Percentiles rank a stretch among this genome's conserved stretches.
Evolutionary conservation across 2,888 invertebrate species (phyloP).

Genomic region (Xanthorhoe spadicearia): DNA sequence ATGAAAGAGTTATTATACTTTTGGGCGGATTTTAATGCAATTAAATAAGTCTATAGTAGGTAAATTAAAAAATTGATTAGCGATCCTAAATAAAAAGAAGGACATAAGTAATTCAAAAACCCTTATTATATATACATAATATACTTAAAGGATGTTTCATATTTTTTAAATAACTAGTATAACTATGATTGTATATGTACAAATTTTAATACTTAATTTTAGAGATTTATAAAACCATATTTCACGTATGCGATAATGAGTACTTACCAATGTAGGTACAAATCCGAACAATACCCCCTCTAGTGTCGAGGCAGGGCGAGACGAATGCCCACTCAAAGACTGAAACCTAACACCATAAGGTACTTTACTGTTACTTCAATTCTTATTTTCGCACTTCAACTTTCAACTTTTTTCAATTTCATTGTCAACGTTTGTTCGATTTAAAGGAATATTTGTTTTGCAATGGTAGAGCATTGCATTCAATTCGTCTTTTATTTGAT

Average conservation of each 20-base stretch:
- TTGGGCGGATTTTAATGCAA: too few relatives aligned
- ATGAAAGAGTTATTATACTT: too few relatives aligned
- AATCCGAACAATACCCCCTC: constrained; percentile 40
- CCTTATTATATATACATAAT: too few relatives aligned
- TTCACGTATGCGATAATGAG: constrained; percentile 33
- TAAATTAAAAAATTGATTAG: too few relatives aligned
- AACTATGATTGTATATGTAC: not conserved
- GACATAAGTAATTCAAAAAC: too few relatives aligned
- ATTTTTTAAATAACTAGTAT: too few relatives aligned
- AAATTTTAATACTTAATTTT: not conserved
- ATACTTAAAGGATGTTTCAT: too few relatives aligned
- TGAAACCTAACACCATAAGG: constrained; percentile 58
- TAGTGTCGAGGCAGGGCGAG: constrained; percentile 46
- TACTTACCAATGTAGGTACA: constrained; percentile 2
- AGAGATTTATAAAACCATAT: constrained; percentile 8
- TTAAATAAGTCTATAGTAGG: too few relatives aligned
- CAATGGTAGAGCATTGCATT: constrained; percentile 45
- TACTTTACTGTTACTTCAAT: constrained; percentile 54
- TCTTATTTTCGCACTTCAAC: constrained; percentile 63
- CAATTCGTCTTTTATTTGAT: not conserved
- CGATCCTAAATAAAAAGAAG: too few relatives aligned
- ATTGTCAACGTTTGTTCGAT: constrained; percentile 60
- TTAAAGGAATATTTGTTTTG: constrained; percentile 53
- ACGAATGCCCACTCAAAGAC: constrained; percentile 58
- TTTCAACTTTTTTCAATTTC: constrained; percentile 58